Evolutionary conservation across 1,140 invertebrate species (phyloP), one percentile per base, ranked within the genome.

Genomic region (Achatina immaculata): DNA sequence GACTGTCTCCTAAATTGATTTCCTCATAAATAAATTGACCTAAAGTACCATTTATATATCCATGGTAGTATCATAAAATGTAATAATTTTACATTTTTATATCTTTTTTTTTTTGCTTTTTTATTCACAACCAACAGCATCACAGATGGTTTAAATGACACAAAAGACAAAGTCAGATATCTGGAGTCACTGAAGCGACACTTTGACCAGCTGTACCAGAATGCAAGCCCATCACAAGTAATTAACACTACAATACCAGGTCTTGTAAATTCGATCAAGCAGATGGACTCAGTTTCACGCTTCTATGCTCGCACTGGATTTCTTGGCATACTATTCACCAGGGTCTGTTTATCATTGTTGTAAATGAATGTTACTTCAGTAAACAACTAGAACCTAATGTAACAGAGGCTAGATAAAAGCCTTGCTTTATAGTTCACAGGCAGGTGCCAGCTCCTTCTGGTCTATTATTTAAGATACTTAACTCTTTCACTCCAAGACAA

Each of bases 131-230:
- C 28, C 11, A 74, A 74, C 80, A 91, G 91, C 36, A 90, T 92
- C 34, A 91, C 91, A 45, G 91, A 92, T 85, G 89, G 89, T 6
- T 85, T 90, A 85, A 92, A 92, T 86, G 91, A 92, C 79, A 90
- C 90, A 6, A 90, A 90, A 81, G 91, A 92, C 81, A 92, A 92
- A 85, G 89, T 91, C 31, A 90, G 89, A 77, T 92, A 90, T 82
- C 81, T 92, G 72, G 90, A 92, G 75, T 90, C 89, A 9, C 76
- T 91, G 48, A 86, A 88, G 74, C 84, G 89, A 1, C 86, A 90
- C 73, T 87, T 91, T 82, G 88, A 90, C 65, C 88, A 90, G 83
- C 82, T 91, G 80, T 91, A 91, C 78, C 69, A 86, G 45, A 88
- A 87, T 68, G 86, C 89, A 71, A 89, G 87, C 40, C 91, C 91